Percentiles rank a stretch among this genome's conserved stretches.
Evolutionary conservation across 2,888 invertebrate genomes (phyloP).

Genomic region (Limnephilus rhombicus): DNA sequence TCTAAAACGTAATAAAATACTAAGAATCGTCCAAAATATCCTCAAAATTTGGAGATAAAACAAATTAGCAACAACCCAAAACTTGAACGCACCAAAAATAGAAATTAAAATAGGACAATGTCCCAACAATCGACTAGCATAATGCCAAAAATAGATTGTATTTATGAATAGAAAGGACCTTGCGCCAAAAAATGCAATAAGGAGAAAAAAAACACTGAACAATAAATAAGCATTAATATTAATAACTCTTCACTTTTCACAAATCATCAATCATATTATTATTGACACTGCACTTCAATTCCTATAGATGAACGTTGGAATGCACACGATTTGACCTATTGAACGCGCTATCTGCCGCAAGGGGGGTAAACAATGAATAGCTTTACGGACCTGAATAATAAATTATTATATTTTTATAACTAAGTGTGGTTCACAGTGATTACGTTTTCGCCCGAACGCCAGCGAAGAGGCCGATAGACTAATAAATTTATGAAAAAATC

Average conservation of each 20-base stretch:
- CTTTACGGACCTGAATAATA: background rate
- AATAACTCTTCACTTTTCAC: background rate
- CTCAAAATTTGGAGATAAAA: background rate
- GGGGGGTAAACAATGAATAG: background rate
- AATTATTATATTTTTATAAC: background rate
- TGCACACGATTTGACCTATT: slow-evolving; percentile 1
- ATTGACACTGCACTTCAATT: background rate
- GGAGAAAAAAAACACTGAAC: background rate
- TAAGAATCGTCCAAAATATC: background rate
- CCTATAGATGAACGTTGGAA: background rate
- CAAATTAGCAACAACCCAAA: background rate
- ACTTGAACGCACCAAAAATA: background rate
- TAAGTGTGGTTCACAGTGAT: background rate
- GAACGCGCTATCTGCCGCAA: background rate
- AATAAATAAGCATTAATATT: background rate
- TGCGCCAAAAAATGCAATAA: background rate
- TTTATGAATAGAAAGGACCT: background rate
- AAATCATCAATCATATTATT: background rate
- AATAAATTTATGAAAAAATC: background rate
- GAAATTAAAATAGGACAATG: background rate
- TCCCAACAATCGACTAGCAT: background rate
- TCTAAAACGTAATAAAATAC: background rate
- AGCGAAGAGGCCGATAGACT: background rate
- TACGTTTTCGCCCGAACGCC: background rate
- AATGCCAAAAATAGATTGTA: background rate